These are phyloP conservation scores for Cyanoliseus patagonus DNA, from an alignment of 2,113 vertebrate species.

Conservation along the genomic window DNA sequence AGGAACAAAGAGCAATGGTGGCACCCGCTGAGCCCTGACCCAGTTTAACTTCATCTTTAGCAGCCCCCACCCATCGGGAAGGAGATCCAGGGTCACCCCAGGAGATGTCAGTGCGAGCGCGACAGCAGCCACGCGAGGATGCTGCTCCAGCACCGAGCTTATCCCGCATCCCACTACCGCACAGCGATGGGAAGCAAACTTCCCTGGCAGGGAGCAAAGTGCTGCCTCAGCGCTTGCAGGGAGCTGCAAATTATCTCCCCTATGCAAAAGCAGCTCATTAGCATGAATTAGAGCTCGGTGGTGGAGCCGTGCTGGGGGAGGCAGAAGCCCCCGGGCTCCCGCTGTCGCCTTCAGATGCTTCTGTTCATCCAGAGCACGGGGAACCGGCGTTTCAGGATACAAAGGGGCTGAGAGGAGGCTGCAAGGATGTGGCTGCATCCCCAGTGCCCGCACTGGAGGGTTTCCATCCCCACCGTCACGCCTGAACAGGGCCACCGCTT, in stretches of 20 bases:
- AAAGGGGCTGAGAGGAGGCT: not conserved
- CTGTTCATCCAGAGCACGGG: accelerated
- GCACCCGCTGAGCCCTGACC: not conserved
- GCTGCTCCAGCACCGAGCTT: not conserved
- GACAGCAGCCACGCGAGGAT: accelerated
- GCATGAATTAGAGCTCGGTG: not conserved
- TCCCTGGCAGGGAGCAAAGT: not conserved
- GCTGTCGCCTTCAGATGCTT: not conserved
- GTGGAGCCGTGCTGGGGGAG: not conserved
- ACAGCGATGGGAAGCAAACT: not conserved
- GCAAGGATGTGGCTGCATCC: not conserved
- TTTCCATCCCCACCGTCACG: not conserved
- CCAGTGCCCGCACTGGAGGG: accelerated
- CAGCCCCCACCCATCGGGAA: accelerated
- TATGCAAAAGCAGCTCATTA: not conserved
- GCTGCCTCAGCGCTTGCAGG: not conserved
- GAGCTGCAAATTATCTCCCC: not conserved
- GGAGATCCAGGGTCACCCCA: accelerated
- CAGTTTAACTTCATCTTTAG: not conserved
- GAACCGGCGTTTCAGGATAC: accelerated
- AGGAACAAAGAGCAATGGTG: not conserved
- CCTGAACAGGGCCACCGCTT: not conserved
- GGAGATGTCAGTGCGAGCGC: accelerated
- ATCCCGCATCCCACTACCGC: not conserved
- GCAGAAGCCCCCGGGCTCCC: not conserved